phyloP scores from a whole-genome alignment of 2,113 vertebrate genomes.

The Notarius quadriscutis region DNA sequence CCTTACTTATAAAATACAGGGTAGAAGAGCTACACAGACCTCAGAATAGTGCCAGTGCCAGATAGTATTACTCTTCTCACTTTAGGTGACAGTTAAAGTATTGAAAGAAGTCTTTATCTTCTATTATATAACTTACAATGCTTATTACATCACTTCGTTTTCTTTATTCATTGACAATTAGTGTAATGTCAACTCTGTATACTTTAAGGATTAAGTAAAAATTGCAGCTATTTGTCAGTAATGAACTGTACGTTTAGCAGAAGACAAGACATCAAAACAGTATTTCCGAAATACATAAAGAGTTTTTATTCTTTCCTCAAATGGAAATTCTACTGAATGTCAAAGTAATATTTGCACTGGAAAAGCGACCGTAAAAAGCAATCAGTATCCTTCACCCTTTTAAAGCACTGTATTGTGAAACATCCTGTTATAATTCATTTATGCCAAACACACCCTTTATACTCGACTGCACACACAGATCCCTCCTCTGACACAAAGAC shows the following conservation, averaged over 20 bases:
- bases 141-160: constrained; percentile 6
- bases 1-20: not conserved
- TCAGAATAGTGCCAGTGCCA: not conserved
- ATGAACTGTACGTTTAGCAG: not conserved
- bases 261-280: not conserved
- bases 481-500: constrained; percentile 5
- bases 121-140: not conserved
- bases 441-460: constrained; percentile 22
- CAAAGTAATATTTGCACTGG: not conserved
- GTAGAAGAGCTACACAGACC: not conserved
- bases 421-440: constrained; percentile 24
- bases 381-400: not conserved
- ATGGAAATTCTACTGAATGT: not conserved
- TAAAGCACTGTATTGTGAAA: constrained; percentile 13
- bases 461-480: constrained; percentile 1
- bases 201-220: not conserved
- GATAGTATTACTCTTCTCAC: not conserved
- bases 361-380: not conserved
- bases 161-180: not conserved
- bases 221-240: not conserved
- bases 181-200: not conserved
- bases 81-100: not conserved
- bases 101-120: not conserved
- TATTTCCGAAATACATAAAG: not conserved
- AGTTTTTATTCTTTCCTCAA: not conserved